Evolutionary conservation across 2,113 vertebrate genomes (phyloP).

Genomic region (Spea bombifrons): DNA sequence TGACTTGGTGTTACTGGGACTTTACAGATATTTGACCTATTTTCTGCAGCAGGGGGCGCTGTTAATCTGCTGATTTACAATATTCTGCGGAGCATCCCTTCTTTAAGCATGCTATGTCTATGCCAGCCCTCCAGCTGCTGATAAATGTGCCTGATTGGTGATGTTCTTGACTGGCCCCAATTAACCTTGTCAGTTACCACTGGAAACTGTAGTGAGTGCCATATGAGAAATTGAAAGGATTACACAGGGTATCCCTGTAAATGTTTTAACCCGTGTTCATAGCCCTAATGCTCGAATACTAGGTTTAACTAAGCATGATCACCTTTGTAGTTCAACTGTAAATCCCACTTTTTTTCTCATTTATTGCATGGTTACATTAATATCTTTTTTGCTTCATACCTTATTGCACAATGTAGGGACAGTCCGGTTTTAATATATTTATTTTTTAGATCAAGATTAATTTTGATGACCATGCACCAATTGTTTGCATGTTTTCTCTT

Average conservation of each 20-base stretch:
- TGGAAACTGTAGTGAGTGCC: neutral
- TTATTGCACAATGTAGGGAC: no score
- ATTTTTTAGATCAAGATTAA: no score
- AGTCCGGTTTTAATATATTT: no score
- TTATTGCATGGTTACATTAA: no score
- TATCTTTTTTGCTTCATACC: no score
- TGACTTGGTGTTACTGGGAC: neutral
- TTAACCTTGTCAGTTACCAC: conserved; percentile 1
- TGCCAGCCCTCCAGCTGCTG: neutral
- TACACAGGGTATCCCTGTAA: neutral
- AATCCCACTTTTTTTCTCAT: no score
- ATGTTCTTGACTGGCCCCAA: conserved; percentile 7
- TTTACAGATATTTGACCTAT: neutral
- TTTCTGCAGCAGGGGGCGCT: neutral
- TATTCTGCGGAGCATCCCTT: neutral
- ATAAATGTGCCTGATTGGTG: neutral
- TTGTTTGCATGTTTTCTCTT: no score
- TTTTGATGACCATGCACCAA: no score
- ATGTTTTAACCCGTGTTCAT: neutral
- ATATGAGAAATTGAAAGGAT: neutral
- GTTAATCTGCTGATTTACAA: neutral
- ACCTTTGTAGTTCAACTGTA: no score
- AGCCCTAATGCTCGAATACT: neutral
- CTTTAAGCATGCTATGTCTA: neutral
- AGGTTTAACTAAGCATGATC: no score